Conservation (phyloP, 2,113 vertebrate genomes). For the human region GRCh38 chr9:113781001-113781500, state of each 20-base stretch:
- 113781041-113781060: slow-evolving; percentile 46
- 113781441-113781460: background rate
- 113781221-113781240: background rate
- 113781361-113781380: background rate
- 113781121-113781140: slow-evolving; percentile 74
- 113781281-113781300: background rate
- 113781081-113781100: slow-evolving; percentile 79
- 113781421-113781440: background rate
- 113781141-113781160: slow-evolving; percentile 80
- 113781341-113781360: background rate
- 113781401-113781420: slow-evolving; percentile 31
- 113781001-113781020: slow-evolving; percentile 64
- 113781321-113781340: background rate
- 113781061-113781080: slow-evolving; percentile 76
- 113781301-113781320: background rate
- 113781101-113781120: slow-evolving; percentile 78
- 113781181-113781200: slow-evolving; percentile 59
- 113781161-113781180: slow-evolving; percentile 62
- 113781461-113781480: background rate
- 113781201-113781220: background rate
- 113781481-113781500: background rate
- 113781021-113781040: background rate
- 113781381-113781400: background rate
- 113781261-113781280: fast-evolving
- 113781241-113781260: fast-evolving